A percentile compares a stretch with the other conserved stretches of the same genome.
Conservation (phyloP, 2,888 invertebrate species). For the Philhelius pedissequus region DNA sequence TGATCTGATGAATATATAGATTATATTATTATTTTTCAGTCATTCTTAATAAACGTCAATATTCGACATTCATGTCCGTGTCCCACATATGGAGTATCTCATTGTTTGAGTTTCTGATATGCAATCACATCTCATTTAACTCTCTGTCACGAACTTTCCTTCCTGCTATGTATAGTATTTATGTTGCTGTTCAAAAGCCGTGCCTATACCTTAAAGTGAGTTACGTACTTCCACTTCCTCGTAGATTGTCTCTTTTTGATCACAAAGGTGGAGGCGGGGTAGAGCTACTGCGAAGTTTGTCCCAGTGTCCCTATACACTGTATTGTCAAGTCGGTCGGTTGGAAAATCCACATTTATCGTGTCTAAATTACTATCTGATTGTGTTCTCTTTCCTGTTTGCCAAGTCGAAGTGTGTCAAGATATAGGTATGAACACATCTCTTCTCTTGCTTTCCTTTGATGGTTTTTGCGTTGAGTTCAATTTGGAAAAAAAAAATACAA, state of each 20-base stretch:
- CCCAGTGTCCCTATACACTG: neutral
- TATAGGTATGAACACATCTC: constrained; percentile 44
- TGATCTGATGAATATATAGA: neutral
- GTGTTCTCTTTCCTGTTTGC: constrained; percentile 53
- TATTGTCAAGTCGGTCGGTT: constrained; percentile 43
- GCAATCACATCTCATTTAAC: constrained; percentile 44
- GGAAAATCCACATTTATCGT: constrained; percentile 57
- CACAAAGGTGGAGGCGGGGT: no score
- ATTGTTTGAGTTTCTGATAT: constrained; percentile 17
- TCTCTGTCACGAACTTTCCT: constrained; percentile 45
- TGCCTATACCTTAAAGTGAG: constrained; percentile 6
- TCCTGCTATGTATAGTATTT: neutral
- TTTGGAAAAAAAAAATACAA: neutral
- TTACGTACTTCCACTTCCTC: constrained; percentile 40
- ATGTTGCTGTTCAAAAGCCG: neutral
- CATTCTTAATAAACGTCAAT: constrained; percentile 19
- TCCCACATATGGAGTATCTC: neutral
- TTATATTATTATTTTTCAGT: neutral
- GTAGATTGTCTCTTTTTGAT: neutral
- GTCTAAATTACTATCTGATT: constrained; percentile 64
- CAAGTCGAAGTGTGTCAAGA: constrained; percentile 52
- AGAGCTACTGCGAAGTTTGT: neutral
- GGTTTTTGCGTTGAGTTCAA: neutral
- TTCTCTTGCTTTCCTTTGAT: neutral
- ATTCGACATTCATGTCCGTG: neutral